Conservation (phyloP, 2,888 invertebrate species). For the Cryptus armator region DNA sequence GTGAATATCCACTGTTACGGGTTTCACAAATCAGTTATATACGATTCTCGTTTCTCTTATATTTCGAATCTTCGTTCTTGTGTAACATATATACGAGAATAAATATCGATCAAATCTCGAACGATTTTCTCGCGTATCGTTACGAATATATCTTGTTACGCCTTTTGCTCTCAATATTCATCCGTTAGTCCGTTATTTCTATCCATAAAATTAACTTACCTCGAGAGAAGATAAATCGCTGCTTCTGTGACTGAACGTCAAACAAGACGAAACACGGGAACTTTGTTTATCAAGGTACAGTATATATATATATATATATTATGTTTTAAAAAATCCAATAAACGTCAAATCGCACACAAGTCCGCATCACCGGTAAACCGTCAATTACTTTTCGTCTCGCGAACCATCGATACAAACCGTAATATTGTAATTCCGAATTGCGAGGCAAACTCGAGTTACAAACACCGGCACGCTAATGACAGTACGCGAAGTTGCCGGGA, state of each 20-base stretch:
- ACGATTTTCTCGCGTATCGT: not conserved
- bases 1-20: slow-evolving; percentile 25
- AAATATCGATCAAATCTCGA: not conserved
- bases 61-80: too few species aligned
- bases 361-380: too few species aligned
- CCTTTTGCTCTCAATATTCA: not conserved
- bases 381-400: too few species aligned
- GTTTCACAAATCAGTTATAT: too few species aligned
- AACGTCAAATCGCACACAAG: slow-evolving; percentile 2
- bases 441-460: not conserved
- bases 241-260: not conserved
- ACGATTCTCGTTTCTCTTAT: too few species aligned
- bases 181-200: not conserved
- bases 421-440: not conserved
- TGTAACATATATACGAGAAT: not conserved
- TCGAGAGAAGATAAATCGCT: slow-evolving; percentile 34
- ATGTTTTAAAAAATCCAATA: slow-evolving; percentile 29
- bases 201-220: slow-evolving; percentile 49
- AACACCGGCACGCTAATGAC: slow-evolving; percentile 30
- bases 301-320: too few species aligned
- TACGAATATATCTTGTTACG: not conserved
- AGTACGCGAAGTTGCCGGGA: slow-evolving; percentile 14
- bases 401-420: not conserved
- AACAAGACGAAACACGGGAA: not conserved
- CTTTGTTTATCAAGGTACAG: not conserved